phyloP scores from a whole-genome alignment of 1,140 invertebrate genomes.

The Caenorhabditis brenneri region DNA sequence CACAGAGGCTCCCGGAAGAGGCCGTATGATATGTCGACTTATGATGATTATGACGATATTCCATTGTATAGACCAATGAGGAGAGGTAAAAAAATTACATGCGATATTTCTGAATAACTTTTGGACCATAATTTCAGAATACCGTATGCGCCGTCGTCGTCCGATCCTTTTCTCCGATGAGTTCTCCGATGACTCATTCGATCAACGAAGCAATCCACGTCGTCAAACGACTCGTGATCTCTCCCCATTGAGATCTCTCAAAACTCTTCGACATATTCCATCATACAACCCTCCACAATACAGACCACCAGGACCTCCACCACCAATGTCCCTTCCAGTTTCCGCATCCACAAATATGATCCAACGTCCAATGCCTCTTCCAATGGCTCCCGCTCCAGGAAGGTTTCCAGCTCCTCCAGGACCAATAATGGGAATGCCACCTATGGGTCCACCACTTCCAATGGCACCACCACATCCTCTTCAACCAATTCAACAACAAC shows the following conservation, averaged over 20 bases:
- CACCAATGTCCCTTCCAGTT: not conserved
- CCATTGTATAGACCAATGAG: conserved; percentile 32
- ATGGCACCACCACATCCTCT: not conserved
- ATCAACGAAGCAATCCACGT: not conserved
- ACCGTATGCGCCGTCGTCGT: conserved; percentile 2
- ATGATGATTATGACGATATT: conserved; percentile 37
- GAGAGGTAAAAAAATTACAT: not conserved
- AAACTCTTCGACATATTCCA: not conserved
- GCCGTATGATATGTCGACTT: conserved; percentile 8
- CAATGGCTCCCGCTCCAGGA: not conserved
- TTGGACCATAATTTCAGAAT: too few species aligned
- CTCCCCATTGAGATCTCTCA: not conserved
- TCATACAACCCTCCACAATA: not conserved
- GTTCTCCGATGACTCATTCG: not conserved
- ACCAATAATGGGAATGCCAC: not conserved
- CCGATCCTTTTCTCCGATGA: conserved; percentile 17
- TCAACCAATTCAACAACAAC: conserved; percentile 14
- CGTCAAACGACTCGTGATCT: conserved; percentile 5
- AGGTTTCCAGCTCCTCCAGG: not conserved
- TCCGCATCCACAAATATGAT: conserved; percentile 1
- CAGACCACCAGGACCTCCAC: not conserved
- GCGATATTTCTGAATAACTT: not conserved
- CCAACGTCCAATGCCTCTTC: not conserved
- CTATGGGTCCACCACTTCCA: not conserved
- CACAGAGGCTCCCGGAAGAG: not conserved